phyloP scores from a whole-genome alignment of 2,888 invertebrate genomes.

The Pyrocoelia pectoralis region DNA sequence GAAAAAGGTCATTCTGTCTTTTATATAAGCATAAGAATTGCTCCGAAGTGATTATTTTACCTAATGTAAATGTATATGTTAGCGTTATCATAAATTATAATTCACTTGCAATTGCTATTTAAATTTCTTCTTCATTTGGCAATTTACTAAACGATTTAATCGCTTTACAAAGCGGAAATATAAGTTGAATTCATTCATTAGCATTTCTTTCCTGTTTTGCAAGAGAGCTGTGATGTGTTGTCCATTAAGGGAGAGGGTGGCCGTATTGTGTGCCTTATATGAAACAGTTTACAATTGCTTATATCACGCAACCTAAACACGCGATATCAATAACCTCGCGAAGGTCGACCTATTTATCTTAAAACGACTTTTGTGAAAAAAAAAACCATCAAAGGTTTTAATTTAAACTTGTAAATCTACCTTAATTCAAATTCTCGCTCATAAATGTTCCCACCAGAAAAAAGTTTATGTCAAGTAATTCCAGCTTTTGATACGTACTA shows the following conservation, averaged over 20 bases:
- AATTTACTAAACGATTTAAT: constrained; percentile 7
- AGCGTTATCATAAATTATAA: background rate
- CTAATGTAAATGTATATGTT: too few species aligned
- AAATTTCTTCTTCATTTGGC: constrained; percentile 3
- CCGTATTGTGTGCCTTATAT: constrained; percentile 41
- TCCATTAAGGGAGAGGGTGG: constrained; percentile 44
- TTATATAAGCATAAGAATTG: too few species aligned
- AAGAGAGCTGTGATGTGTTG: constrained; percentile 38
- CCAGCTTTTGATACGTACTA: background rate
- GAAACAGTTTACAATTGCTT: constrained; percentile 49
- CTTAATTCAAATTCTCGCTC: background rate
- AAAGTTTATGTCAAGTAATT: background rate
- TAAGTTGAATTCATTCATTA: constrained; percentile 52
- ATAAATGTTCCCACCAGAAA: background rate
- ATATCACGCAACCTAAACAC: constrained; percentile 48
- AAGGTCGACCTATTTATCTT: constrained; percentile 36
- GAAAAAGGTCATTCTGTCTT: too few species aligned
- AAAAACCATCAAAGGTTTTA: constrained; percentile 17
- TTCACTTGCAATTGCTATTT: background rate
- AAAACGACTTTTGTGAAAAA: constrained; percentile 23
- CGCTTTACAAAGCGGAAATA: constrained; percentile 42
- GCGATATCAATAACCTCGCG: constrained; percentile 43
- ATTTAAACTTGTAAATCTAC: background rate
- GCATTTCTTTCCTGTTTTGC: constrained; percentile 44
- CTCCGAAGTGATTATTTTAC: too few species aligned